A percentile compares a stretch with the other conserved stretches of the same genome.
Conservation (phyloP, 64 coral and sea anemone species). For the Montipora efflorescens region DNA sequence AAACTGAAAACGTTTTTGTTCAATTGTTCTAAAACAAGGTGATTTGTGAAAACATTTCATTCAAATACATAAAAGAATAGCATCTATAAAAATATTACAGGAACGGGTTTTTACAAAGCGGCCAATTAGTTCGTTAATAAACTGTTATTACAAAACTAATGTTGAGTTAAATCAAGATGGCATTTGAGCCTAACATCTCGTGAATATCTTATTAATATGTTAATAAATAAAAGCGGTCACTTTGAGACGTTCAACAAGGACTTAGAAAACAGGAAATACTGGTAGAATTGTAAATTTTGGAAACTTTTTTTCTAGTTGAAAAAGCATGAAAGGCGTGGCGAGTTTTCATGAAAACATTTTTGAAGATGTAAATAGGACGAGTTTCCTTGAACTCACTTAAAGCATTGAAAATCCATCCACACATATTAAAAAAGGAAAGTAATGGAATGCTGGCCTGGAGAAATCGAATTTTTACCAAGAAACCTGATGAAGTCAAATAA, state of each 20-base stretch:
- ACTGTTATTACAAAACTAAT: slow-evolving; percentile 10
- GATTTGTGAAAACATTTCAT: slow-evolving; percentile 35
- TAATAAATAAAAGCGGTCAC: slow-evolving; percentile 31
- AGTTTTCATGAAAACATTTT: neutral
- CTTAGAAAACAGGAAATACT: slow-evolving; percentile 37
- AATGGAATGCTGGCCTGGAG: no score
- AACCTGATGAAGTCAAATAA: no score
- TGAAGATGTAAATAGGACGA: no score
- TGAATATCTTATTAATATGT: slow-evolving; percentile 30
- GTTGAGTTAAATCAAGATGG: slow-evolving; percentile 1
- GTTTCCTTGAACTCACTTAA: no score
- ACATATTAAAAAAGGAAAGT: neutral
- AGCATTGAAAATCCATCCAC: neutral
- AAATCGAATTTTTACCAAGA: no score
- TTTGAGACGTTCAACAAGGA: slow-evolving; percentile 28
- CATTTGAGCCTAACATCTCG: slow-evolving; percentile 1
- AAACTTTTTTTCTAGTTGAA: slow-evolving; percentile 16
- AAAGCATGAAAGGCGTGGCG: slow-evolving; percentile 26
- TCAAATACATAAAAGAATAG: slow-evolving; percentile 6
- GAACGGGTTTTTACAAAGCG: slow-evolving; percentile 3
- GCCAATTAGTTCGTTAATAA: slow-evolving; percentile 26
- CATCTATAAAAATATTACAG: no score
- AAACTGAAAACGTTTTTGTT: slow-evolving; percentile 20
- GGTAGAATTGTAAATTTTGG: slow-evolving; percentile 23
- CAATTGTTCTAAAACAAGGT: slow-evolving; percentile 14